Conservation (phyloP, 2,113 vertebrate genomes). For the Hippoglossus stenolepis region DNA sequence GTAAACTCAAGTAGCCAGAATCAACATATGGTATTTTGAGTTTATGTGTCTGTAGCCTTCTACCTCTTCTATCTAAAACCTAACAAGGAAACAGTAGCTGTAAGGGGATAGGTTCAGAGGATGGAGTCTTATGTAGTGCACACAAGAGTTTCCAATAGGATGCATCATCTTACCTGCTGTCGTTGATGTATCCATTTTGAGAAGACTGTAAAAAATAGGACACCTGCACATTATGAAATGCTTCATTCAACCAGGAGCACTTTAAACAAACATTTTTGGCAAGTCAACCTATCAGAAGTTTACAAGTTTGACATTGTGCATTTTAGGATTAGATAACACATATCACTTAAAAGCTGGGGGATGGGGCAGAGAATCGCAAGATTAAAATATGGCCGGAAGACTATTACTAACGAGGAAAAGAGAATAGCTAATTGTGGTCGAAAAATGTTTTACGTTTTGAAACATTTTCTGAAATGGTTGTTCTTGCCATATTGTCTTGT, state of each 20-base stretch:
- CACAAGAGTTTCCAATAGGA: conserved; percentile 30
- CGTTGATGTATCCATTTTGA: conserved; percentile 96
- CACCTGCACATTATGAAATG: conserved; percentile 82
- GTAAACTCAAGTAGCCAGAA: neutral
- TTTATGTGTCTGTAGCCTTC: neutral
- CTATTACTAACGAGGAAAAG: neutral
- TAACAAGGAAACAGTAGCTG: conserved; percentile 10
- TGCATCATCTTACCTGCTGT: conserved; percentile 91
- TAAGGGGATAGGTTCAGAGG: conserved; percentile 2
- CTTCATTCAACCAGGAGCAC: conserved; percentile 38
- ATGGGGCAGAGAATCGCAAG: neutral
- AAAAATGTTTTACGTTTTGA: neutral
- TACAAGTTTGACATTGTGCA: neutral
- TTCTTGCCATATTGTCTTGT: neutral
- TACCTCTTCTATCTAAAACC: conserved; percentile 6
- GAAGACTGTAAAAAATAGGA: conserved; percentile 90
- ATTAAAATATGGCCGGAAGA: neutral
- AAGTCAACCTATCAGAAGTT: neutral
- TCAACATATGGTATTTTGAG: neutral
- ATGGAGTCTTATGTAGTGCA: conserved; percentile 8
- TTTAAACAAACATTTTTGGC: neutral
- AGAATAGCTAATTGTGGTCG: neutral
- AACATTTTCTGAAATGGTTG: neutral
- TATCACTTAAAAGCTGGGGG: neutral
- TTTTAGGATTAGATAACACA: neutral